Percentiles rank a stretch among this genome's conserved stretches.
Evolutionary conservation across 2,888 invertebrate species (phyloP).

Genomic region (Plutella xylostella): DNA sequence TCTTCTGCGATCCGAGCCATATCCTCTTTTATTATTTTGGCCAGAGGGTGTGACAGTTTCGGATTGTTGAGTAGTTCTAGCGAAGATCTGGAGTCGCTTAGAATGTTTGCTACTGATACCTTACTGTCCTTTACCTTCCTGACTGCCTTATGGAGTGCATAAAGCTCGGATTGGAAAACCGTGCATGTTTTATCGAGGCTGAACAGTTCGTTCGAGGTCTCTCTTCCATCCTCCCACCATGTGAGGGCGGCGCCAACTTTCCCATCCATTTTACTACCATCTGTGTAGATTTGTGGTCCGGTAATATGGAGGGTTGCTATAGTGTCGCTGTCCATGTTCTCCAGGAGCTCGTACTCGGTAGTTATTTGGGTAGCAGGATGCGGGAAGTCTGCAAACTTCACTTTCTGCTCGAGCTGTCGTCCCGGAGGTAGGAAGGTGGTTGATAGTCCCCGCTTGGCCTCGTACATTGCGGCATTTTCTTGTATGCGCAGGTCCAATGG

Average conservation of each 20-base stretch:
- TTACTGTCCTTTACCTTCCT: not conserved
- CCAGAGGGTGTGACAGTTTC: not conserved
- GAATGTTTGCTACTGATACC: not conserved
- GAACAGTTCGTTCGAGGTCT: not conserved
- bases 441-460: not conserved
- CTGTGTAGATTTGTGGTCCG: not conserved
- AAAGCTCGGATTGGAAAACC: conserved; percentile 9
- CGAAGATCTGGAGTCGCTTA: conserved; percentile 8
- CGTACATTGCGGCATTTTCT: not conserved
- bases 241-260: conserved; percentile 5
- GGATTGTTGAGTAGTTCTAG: conserved; percentile 2
- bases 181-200: conserved; percentile 1
- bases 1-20: not conserved
- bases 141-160: conserved; percentile 1
- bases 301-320: not conserved
- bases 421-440: not conserved
- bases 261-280: conserved; percentile 7
- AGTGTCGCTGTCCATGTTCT: not conserved
- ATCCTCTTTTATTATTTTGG: not conserved
- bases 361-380: not conserved
- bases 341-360: not conserved
- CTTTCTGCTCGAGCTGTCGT: not conserved
- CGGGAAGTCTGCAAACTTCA: not conserved
- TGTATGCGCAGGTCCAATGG: conserved; percentile 7
- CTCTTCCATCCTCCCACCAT: not conserved